Evolutionary conservation across 2,113 vertebrate genomes (phyloP).

Genomic region (Planiliza haematocheilus): DNA sequence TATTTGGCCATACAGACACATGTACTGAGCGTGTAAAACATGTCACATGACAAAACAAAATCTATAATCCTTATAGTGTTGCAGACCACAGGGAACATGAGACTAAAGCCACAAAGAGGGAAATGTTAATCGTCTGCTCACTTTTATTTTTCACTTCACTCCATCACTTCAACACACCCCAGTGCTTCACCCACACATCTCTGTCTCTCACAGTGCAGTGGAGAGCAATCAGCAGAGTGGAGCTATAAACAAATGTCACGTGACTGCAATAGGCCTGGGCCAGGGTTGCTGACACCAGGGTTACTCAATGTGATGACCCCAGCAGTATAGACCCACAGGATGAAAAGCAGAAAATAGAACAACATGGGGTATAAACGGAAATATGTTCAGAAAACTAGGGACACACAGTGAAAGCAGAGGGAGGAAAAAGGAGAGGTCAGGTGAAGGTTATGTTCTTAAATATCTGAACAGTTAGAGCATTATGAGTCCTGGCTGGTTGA

Average conservation of each 20-base stretch:
- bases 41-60: conserved; percentile 26
- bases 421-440: neutral
- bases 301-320: conserved; percentile 61
- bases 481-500: conserved; percentile 28
- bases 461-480: neutral
- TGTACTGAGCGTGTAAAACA: neutral
- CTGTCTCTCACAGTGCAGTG: conserved; percentile 36
- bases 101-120: conserved; percentile 15
- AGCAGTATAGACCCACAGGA: conserved; percentile 45
- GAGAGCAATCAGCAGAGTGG: conserved; percentile 69
- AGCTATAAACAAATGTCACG: conserved; percentile 69
- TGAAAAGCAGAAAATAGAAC: conserved; percentile 11
- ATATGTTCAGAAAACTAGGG: neutral
- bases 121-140: conserved; percentile 40
- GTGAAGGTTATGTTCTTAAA: conserved; percentile 21
- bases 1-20: neutral
- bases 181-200: conserved; percentile 19
- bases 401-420: neutral
- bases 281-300: conserved; percentile 70
- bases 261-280: conserved; percentile 50
- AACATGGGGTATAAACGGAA: conserved; percentile 4
- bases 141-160: conserved; percentile 26
- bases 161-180: conserved; percentile 33
- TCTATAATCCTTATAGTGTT: conserved; percentile 44
- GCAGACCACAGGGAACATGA: conserved; percentile 56